Evolutionary conservation across 53 echinoderm and acorn worm species (phyloP).

Genomic region (Holothuria scabra): DNA sequence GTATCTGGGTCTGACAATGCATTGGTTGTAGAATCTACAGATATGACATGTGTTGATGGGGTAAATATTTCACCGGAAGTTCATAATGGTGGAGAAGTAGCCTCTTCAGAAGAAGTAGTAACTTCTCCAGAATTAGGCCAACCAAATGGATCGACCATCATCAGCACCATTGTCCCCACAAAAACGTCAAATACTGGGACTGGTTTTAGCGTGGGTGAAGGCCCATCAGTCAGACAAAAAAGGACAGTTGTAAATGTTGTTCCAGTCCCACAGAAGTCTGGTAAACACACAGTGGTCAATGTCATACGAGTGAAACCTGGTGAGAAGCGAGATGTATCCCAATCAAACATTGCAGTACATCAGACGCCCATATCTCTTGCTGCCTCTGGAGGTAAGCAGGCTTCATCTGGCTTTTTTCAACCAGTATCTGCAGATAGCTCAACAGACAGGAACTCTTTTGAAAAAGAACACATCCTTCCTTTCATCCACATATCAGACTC

Average conservation of each 20-base stretch:
- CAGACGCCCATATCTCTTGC: background rate
- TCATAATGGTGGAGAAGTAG: conserved; percentile 33
- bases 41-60: background rate
- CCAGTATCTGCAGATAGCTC: background rate
- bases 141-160: background rate
- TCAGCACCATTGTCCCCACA: background rate
- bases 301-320: conserved; percentile 40
- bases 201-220: background rate
- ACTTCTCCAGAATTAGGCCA: conserved; percentile 7
- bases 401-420: background rate
- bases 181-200: background rate
- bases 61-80: background rate
- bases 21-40: no score
- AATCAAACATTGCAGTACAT: conserved; percentile 40
- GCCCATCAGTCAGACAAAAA: background rate
- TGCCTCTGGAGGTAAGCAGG: background rate
- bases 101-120: conserved; percentile 2
- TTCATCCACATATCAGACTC: conserved; percentile 38
- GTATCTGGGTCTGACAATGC: background rate
- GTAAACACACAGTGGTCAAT: conserved; percentile 25
- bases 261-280: background rate
- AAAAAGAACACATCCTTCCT: conserved; percentile 7
- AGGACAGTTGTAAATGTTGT: conserved; percentile 31
- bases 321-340: conserved; percentile 26
- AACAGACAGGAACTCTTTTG: background rate